Evolutionary conservation across 2,888 invertebrate genomes (phyloP).

Genomic region (Leucozona laternaria): DNA sequence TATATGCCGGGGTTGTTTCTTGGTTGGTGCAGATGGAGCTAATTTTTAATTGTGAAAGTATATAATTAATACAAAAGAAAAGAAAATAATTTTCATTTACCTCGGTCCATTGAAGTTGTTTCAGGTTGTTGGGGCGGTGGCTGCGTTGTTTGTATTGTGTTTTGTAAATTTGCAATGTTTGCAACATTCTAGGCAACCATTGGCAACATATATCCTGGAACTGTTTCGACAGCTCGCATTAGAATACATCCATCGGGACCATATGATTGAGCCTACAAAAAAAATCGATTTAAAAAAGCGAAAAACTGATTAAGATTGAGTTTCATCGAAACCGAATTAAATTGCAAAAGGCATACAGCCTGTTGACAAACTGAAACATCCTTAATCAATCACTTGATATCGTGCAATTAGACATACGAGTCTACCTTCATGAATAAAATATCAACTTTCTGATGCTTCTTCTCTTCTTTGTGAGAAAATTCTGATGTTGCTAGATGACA

Average conservation of each 20-base stretch:
- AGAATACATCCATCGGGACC: slow-evolving; percentile 97
- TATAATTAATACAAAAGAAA: not conserved
- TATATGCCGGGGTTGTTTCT: slow-evolving; percentile 33
- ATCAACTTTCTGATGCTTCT: slow-evolving; percentile 99
- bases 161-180: slow-evolving; percentile 76
- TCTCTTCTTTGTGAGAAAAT: slow-evolving; percentile 99
- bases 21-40: slow-evolving; percentile 31
- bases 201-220: slow-evolving; percentile 86
- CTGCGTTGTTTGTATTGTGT: slow-evolving; percentile 61
- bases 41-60: not conserved
- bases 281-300: too few species aligned
- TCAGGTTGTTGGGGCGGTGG: slow-evolving; percentile 66
- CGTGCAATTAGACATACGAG: not conserved
- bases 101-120: slow-evolving; percentile 75
- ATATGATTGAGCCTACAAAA: slow-evolving; percentile 96
- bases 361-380: too few species aligned
- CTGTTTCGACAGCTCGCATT: slow-evolving; percentile 98
- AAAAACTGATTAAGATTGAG: too few species aligned
- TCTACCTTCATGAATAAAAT: slow-evolving; percentile 96
- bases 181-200: slow-evolving; percentile 81
- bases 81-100: not conserved
- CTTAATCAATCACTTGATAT: too few species aligned
- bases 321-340: too few species aligned
- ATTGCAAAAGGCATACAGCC: too few species aligned
- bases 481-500: slow-evolving; percentile 99